A percentile compares a stretch with the other conserved stretches of the same genome.
phyloP scores from a whole-genome alignment of 2,888 invertebrate species.

The Hyles lineata region DNA sequence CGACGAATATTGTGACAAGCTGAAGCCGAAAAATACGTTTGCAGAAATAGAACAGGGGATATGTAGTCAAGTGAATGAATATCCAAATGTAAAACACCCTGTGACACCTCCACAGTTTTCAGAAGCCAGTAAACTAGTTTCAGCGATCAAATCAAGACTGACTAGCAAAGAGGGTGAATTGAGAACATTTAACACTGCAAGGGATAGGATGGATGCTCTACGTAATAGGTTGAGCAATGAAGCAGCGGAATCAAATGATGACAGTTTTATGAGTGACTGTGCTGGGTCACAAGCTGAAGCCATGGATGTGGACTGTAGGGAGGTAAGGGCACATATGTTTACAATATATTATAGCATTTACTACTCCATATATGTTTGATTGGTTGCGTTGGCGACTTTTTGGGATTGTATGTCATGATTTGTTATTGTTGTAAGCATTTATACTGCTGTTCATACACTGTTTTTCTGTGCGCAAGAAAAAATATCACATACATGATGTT shows the following conservation, averaged over 20 bases:
- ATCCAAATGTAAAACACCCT: constrained; percentile 75
- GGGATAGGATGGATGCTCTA: constrained; percentile 63
- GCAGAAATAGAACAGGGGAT: constrained; percentile 79
- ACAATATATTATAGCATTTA: not conserved
- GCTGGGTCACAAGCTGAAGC: constrained; percentile 50
- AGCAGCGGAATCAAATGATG: constrained; percentile 45
- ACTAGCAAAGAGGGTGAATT: constrained; percentile 52
- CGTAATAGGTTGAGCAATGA: constrained; percentile 60
- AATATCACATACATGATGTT: no score
- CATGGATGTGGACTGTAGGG: constrained; percentile 74
- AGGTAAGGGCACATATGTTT: constrained; percentile 50
- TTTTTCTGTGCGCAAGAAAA: no score
- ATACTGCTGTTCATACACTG: no score
- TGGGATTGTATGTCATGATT: not conserved
- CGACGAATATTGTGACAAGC: constrained; percentile 67
- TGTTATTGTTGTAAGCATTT: no score
- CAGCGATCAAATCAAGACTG: constrained; percentile 74
- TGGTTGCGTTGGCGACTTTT: not conserved
- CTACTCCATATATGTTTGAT: not conserved
- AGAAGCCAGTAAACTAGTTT: constrained; percentile 75
- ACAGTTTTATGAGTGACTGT: constrained; percentile 41
- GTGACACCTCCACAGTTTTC: constrained; percentile 79
- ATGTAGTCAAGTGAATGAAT: constrained; percentile 72
- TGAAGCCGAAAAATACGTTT: constrained; percentile 72
- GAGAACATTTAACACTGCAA: constrained; percentile 56